Conservation (phyloP, 2,888 invertebrate species). For the Leptinotarsa juncta region DNA sequence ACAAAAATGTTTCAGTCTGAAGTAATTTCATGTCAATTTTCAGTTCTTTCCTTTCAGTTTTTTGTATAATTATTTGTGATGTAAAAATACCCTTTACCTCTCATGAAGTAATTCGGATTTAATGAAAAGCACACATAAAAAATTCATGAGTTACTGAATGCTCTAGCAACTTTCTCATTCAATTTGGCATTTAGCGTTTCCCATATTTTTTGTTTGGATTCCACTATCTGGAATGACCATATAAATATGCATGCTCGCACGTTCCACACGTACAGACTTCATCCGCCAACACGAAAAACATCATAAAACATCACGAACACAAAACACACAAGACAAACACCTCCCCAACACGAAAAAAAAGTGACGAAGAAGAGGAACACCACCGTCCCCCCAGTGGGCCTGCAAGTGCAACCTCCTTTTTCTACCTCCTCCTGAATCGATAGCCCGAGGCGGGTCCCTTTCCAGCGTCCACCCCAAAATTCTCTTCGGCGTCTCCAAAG, state of each 20-base stretch:
- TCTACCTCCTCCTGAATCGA: conserved; percentile 57
- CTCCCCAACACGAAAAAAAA: conserved; percentile 16
- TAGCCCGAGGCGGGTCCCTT: conserved; percentile 59
- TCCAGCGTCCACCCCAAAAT: conserved; percentile 64
- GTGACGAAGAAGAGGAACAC: conserved; percentile 30
- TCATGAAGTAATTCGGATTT: not conserved
- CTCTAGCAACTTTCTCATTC: not conserved
- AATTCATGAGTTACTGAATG: not conserved
- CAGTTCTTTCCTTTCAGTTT: not conserved
- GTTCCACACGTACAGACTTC: conserved; percentile 25
- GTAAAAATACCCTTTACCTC: not conserved
- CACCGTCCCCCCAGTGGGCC: conserved; percentile 26
- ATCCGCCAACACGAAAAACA: conserved; percentile 32
- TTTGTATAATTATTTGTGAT: no score
- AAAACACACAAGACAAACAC: conserved; percentile 33
- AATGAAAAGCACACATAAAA: not conserved
- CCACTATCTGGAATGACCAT: conserved; percentile 8
- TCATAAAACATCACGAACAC: conserved; percentile 42
- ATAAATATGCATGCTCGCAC: conserved; percentile 34
- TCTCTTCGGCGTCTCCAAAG: conserved; percentile 60
- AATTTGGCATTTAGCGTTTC: not conserved
- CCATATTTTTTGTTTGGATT: not conserved
- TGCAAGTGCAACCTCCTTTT: conserved; percentile 42
- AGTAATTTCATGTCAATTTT: not conserved
- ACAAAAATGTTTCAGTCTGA: not conserved